Base-by-base conservation (phyloP, 1,140 invertebrate genomes). In the Nebria ingens region DNA sequence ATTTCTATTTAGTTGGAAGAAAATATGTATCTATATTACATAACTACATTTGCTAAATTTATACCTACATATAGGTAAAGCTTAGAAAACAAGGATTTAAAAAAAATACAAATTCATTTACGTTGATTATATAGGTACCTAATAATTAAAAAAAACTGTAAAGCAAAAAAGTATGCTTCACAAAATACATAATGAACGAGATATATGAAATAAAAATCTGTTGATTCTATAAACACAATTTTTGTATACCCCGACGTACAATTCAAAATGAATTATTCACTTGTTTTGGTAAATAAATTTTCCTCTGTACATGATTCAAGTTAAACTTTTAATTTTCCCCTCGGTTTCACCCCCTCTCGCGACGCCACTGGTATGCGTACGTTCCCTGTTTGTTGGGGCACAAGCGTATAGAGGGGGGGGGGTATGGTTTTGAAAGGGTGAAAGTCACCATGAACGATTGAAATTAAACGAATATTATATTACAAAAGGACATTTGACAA, bases 381-480 rank as follows among this genome's bases (percentile, higher is more conserved):
- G n/a, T 34, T n/a, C n/a, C n/a, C 6, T 34, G 25, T 34, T 6
- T 34, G 25, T 34, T 6, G 6, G 25, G 6, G 25, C n/a, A 34
- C 25, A n/a, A n/a, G n/a, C n/a, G n/a, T n/a, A n/a, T n/a, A n/a
- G n/a, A n/a, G n/a, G n/a, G n/a, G n/a, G n/a, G n/a, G n/a, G n/a
- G n/a, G n/a, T n/a, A n/a, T n/a, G n/a, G 40, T 45, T 45, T 45
- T 45, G 6, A 45, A 45, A 45, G 40, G 40, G 40, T 45, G 40
- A 45, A 45, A 45, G 15, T 45, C 40, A 17, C 6, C 40, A 45
- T 45, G 40, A 45, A 45, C 40, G 40, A 45, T 45, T 45, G 40
- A 45, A 45, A 45, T 45, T 45, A 45, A 45, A 45, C 40, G 40
- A 45, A 45, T 45, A 45, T 45, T 45, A 45, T 45, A 45, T 45